Base-by-base conservation (phyloP, 2,797 vertebrate genomes). In the Phoebastria nigripes region DNA sequence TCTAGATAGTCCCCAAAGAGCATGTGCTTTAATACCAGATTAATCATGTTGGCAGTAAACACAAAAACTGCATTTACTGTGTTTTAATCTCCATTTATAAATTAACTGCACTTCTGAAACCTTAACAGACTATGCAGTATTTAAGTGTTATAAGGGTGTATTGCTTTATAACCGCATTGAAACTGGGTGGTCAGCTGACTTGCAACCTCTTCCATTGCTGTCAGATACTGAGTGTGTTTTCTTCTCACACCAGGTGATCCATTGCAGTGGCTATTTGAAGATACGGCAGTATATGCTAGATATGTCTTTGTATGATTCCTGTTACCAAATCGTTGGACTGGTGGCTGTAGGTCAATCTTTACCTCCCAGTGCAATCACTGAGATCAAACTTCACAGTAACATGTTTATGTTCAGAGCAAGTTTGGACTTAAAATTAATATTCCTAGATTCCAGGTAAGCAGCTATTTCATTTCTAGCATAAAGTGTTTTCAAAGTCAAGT, bases 341-440 rank as follows among this genome's bases (percentile, higher is more conserved):
- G 99, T 99, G 97, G 99, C 99, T 0, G 99, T 99, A 69, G 99
- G 99, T 35, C 99, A 99, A 66, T 99, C 99, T 0, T 96, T 99
- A 82, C 99, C 99, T 2, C 99, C 99, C 86, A 99, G 99, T 31
- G 99, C 99, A n/a, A 98, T 99, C 97, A 99, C 99, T 0, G 99
- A 99, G 97, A 98, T 99, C 97, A 99, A 99, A 93, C 99, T 99
- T 52, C 98, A 99, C 97, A 99, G 98, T 52, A 99, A 99, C 98
- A 99, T 99, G 99, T 99, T 99, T 95, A 99, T 99, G 99, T 99
- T 99, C 96, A 98, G 99, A 61, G 99, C 99, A 87, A 99, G 99
- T 71, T 98, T 99, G n/a, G 99, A 99, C 89, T 98, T 99, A 37
- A 99, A 99, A 93, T 98, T 99, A 80, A 99, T 99, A 85, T 99